Conservation (phyloP, 2,797 vertebrate genomes). For the Tragopan temminckii region DNA sequence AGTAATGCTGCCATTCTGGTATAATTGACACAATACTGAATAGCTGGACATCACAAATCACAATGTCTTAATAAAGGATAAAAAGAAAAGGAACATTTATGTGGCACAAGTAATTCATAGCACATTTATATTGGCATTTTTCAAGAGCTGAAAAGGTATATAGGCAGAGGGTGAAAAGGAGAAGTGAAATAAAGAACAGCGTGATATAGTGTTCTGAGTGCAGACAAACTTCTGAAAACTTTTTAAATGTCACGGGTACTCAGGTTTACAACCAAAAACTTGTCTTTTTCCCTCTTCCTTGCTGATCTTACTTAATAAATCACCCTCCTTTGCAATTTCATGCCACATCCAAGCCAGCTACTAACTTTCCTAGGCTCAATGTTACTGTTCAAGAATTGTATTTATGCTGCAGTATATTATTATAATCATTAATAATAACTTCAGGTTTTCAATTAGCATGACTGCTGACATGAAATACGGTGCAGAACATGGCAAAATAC, state of each 20-base stretch:
- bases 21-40: slow-evolving; percentile 35
- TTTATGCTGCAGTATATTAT: neutral
- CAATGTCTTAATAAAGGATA: slow-evolving; percentile 48
- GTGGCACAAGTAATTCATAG: slow-evolving; percentile 42
- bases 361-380: neutral
- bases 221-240: slow-evolving; percentile 24
- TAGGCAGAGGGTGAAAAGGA: neutral
- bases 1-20: slow-evolving; percentile 42
- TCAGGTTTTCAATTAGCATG: neutral
- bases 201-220: neutral
- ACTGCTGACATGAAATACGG: neutral
- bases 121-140: slow-evolving; percentile 60
- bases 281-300: neutral
- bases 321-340: neutral
- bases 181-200: slow-evolving; percentile 27
- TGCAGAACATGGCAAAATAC: neutral
- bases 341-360: neutral
- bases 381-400: neutral
- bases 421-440: neutral
- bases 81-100: slow-evolving; percentile 61
- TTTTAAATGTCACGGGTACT: slow-evolving; percentile 15
- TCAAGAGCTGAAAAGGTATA: slow-evolving; percentile 43
- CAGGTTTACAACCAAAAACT: neutral
- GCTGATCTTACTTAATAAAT: neutral
- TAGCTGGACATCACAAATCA: slow-evolving; percentile 48